These are phyloP conservation scores for Acanthisitta chloris DNA, from an alignment of 2,113 vertebrate genomes.

Conservation along the genomic window DNA sequence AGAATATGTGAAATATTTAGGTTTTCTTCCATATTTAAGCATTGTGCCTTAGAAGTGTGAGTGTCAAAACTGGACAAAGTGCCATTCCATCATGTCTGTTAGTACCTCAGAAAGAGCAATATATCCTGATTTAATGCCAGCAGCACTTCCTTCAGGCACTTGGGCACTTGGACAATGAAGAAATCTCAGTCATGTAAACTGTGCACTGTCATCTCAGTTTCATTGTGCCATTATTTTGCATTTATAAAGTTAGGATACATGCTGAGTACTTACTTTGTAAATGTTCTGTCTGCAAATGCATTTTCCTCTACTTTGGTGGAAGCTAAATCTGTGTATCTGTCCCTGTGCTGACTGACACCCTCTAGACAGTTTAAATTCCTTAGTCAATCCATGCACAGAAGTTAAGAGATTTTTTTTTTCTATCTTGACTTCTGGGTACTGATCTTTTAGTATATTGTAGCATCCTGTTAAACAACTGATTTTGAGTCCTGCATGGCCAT, in stretches of 20 bases:
- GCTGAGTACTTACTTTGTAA: background rate
- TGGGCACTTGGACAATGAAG: background rate
- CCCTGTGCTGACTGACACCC: background rate
- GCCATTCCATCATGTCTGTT: background rate
- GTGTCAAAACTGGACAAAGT: background rate
- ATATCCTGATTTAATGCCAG: background rate
- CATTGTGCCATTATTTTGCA: background rate
- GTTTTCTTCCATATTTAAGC: background rate
- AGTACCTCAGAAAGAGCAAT: background rate
- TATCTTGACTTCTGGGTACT: background rate
- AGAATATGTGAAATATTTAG: background rate
- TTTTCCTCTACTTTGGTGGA: background rate
- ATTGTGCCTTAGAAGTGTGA: background rate
- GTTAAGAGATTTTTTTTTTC: background rate
- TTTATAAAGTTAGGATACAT: background rate
- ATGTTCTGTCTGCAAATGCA: background rate
- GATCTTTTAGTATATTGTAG: background rate
- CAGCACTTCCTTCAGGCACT: background rate
- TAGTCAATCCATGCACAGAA: background rate
- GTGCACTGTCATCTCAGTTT: background rate
- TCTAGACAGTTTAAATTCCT: background rate
- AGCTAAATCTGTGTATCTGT: background rate
- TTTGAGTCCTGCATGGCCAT: fast-evolving
- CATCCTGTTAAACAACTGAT: background rate
- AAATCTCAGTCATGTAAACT: background rate